phyloP scores from a whole-genome alignment of 2,797 vertebrate species.

The Molossus molossus region DNA sequence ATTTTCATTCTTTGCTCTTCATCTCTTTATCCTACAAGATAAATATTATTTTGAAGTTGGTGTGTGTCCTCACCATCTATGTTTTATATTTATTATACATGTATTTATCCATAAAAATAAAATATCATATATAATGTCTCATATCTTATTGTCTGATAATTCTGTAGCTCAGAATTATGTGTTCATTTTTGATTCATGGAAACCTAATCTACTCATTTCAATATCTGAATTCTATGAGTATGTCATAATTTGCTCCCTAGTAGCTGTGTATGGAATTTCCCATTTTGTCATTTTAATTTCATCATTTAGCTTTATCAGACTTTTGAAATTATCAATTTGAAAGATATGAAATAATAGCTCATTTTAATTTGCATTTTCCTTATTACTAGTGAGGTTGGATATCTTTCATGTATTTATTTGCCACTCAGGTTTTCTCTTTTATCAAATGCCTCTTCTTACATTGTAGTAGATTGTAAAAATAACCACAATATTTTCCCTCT shows the following conservation, averaged over 20 bases:
- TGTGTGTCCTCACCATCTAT: not conserved
- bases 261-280: not conserved
- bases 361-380: slow-evolving; percentile 62
- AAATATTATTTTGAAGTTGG: slow-evolving; percentile 61
- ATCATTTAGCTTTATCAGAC: not conserved
- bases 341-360: not conserved
- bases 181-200: slow-evolving; percentile 34
- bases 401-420: not conserved
- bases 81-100: slow-evolving; percentile 24
- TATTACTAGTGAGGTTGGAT: not conserved
- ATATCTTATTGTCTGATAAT: slow-evolving; percentile 15
- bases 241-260: not conserved
- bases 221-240: slow-evolving; percentile 2
- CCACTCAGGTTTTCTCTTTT: slow-evolving; percentile 54
- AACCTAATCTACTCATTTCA: not conserved
- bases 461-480: slow-evolving; percentile 22
- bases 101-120: slow-evolving; percentile 23
- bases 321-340: not conserved
- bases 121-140: not conserved
- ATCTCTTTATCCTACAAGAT: not conserved
- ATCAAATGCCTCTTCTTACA: slow-evolving; percentile 7
- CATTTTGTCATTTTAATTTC: slow-evolving; percentile 16
- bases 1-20: slow-evolving; percentile 49
- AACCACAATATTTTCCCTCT: not conserved
- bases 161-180: slow-evolving; percentile 46